Base-by-base conservation (phyloP, 2,113 vertebrate genomes). In the Balaeniceps rex region DNA sequence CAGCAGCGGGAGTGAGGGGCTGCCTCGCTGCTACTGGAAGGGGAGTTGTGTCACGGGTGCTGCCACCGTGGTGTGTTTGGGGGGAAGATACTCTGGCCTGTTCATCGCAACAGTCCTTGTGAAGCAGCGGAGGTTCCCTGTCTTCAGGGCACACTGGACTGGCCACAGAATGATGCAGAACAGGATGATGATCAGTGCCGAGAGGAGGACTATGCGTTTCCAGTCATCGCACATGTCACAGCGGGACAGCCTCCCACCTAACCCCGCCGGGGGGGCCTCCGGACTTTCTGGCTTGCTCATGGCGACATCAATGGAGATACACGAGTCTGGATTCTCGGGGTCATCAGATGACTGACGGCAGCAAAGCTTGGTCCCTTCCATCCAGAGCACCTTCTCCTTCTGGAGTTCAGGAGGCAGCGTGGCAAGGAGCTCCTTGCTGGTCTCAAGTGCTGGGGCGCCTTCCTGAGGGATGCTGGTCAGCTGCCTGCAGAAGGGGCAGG, bases 281-380 rank as follows among this genome's bases (percentile, higher is more conserved):
- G 54, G 44, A 3, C 34, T 84, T 1, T 98, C 57, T 0, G 96
- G 86, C 58, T 99, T 99, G 93, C 92, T 98, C 87, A 98, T 98
- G 71, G 99, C 99, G 9, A 99, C 99, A 6, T 99, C 99, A 25
- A 99, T 98, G 77, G 99, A 99, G 90, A 99, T 64, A 38, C 98
- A 99, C 3, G 98, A 86, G 8, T 98, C 97, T 0, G 97, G 95
- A 0, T 94, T 52, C 10, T 93, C 93, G 0, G 97, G 46, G 11
- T 98, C 96, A 0, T 70, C 79, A 0, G 98, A 83, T 0, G 86
- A 38, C 11, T 97, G 97, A 5, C 98, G 98, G 97, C 98, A 99
- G 97, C 99, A 99, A 14, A 99, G 98, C 95, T 98, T 99, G 87
- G 98, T 98, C 6, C 99, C 99, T 3, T 99, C 99, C 95, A 99